Percentiles rank a stretch among this genome's conserved stretches.
Conservation (phyloP, 2,113 vertebrate species). For the Gnathonemus echidnorhynchus region DNA sequence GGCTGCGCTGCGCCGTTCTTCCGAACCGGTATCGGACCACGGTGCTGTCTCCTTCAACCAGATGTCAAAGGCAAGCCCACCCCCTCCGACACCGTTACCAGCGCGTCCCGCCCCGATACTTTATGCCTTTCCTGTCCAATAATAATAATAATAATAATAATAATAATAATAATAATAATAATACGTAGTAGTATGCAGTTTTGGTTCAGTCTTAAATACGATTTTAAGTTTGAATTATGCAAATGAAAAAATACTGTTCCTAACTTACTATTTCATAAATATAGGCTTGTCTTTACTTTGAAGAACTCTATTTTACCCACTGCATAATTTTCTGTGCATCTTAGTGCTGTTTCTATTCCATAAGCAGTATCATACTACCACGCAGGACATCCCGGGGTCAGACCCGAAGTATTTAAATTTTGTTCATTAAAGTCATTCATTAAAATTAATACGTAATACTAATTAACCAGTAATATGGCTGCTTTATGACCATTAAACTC, state of each 20-base stretch:
- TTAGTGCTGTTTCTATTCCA: not conserved
- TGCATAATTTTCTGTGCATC: not conserved
- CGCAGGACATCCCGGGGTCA: not conserved
- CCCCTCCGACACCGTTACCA: not conserved
- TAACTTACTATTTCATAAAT: not conserved
- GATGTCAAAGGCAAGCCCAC: not conserved
- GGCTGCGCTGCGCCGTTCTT: not conserved
- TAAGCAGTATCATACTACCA: not conserved
- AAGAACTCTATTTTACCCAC: not conserved
- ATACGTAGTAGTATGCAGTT: not conserved
- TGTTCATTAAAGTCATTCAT: not conserved
- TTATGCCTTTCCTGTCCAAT: not conserved
- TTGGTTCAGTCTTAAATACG: not conserved
- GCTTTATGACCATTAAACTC: not conserved
- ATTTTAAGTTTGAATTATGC: not conserved
- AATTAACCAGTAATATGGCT: not conserved
- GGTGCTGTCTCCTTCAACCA: not conserved
- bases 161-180: not conserved
- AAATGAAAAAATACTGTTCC: not conserved
- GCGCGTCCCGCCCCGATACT: not conserved
- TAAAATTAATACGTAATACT: not conserved
- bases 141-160: not conserved
- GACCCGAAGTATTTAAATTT: not conserved
- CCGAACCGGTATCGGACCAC: not conserved
- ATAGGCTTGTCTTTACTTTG: not conserved